Base-by-base conservation (phyloP, 2,113 vertebrate genomes). In the Lagopus muta region DNA sequence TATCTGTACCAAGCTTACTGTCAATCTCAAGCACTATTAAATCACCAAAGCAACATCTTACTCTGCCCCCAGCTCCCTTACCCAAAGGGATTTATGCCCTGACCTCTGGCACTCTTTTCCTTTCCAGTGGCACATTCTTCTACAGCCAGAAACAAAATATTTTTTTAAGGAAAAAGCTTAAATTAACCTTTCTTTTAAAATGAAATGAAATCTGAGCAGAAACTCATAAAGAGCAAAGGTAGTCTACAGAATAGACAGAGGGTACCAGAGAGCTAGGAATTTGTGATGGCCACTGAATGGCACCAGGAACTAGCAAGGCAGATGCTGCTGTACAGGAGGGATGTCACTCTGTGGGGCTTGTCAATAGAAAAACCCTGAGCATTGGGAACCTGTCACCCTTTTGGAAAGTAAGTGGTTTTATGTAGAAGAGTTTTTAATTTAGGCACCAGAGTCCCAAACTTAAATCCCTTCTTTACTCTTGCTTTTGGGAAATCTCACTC, bases 271-370 rank as follows among this genome's bases (percentile, higher is more conserved):
- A 76, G 50, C 15, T 25, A 81, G 0, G 0, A 15, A 8, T 62
- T 83, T 74, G 42, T 1, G 1, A 3, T 7, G n/a, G 47, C 42
- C 30, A 45, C 62, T 25, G 34, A 93, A 72, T 3, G 17, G 24
- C 78, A 62, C 21, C 38, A 52, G 25, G 48, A 52, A 19, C 69
- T 5, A 25, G 25, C 6, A 19, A 52, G 48, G 25, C 48, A 38
- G 69, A 21, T 28, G 48, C 48, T 38, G 34, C 34, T 64, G 38
- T 18, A 25, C 8, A 78, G 30, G 30, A 82, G n/a, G 43, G 13
- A 19, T 8, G 1, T 24, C n/a, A 28, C 17, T 30, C 45, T 36
- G 7, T 20, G 70, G 32, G 20, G 22, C n/a, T 72, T 3, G 0
- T 62, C 54, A 77, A 50, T 18, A 58, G 27, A 11, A 83, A 77